phyloP scores from a whole-genome alignment of 1,140 invertebrate species.

The Chrysomallon squamiferum region DNA sequence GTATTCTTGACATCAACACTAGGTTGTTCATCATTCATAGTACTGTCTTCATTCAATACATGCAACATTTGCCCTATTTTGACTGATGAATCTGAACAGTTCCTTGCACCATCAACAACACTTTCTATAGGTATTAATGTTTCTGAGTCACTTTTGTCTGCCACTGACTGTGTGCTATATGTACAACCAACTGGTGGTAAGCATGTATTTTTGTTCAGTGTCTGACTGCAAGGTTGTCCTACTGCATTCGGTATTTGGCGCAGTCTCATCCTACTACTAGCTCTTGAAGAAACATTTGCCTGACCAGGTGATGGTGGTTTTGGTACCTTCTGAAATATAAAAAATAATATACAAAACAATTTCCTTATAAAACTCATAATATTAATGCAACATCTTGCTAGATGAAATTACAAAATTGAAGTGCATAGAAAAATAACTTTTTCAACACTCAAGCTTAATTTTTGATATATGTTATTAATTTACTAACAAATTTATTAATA shows the following conservation, averaged over 20 bases:
- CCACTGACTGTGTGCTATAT: conserved; percentile 9
- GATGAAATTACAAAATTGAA: too few species aligned
- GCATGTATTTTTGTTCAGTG: conserved; percentile 57
- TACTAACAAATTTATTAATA: too few species aligned
- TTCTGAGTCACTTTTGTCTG: neutral
- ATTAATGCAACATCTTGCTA: too few species aligned
- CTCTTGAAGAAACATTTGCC: conserved; percentile 7
- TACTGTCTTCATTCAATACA: conserved; percentile 3
- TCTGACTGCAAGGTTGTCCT: conserved; percentile 27
- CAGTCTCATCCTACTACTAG: conserved; percentile 32
- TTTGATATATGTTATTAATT: too few species aligned
- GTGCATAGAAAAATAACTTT: too few species aligned
- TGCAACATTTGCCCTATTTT: neutral
- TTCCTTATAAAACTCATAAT: too few species aligned
- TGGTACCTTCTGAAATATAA: conserved; percentile 33
- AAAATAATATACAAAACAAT: too few species aligned
- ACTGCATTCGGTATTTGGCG: conserved; percentile 37
- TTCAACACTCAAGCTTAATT: too few species aligned
- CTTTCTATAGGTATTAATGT: neutral
- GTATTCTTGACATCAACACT: neutral
- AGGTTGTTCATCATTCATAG: neutral
- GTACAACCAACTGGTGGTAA: conserved; percentile 59
- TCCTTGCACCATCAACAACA: too few species aligned
- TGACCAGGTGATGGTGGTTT: conserved; percentile 51
- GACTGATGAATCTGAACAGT: conserved; percentile 1